phyloP scores from a whole-genome alignment of 2,113 vertebrate species.

The Larimichthys crocea region DNA sequence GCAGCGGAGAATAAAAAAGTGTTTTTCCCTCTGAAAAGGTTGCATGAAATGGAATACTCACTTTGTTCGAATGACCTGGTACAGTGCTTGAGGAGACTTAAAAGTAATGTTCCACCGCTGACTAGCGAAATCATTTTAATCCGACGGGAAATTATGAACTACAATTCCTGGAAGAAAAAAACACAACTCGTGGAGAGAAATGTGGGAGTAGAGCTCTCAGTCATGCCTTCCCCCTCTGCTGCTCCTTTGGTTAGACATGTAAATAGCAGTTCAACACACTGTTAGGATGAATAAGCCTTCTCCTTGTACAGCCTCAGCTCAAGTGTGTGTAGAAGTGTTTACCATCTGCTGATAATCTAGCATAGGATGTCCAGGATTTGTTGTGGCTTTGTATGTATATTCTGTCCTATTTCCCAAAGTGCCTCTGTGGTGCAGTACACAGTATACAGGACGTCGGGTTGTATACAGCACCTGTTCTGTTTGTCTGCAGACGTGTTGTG shows the following conservation, averaged over 20 bases:
- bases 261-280: neutral
- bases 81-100: neutral
- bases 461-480: constrained; percentile 13
- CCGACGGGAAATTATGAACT: neutral
- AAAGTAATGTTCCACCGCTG: neutral
- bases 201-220: neutral
- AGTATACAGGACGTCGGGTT: neutral
- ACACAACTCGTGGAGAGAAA: neutral
- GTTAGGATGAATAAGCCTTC: constrained; percentile 1
- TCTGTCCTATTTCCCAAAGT: constrained; percentile 3
- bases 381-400: constrained; percentile 33
- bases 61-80: neutral
- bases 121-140: neutral
- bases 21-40: neutral
- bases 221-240: neutral
- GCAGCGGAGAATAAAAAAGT: too few relatives aligned
- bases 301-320: neutral
- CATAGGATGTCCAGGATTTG: constrained; percentile 44
- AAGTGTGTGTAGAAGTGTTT: constrained; percentile 17
- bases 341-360: constrained; percentile 60
- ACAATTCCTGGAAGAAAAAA: neutral
- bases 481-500: constrained; percentile 1
- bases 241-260: neutral
- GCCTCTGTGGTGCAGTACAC: neutral
- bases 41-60: neutral